phyloP scores from a whole-genome alignment of 1,140 invertebrate genomes.

The Drepana arcuata region DNA sequence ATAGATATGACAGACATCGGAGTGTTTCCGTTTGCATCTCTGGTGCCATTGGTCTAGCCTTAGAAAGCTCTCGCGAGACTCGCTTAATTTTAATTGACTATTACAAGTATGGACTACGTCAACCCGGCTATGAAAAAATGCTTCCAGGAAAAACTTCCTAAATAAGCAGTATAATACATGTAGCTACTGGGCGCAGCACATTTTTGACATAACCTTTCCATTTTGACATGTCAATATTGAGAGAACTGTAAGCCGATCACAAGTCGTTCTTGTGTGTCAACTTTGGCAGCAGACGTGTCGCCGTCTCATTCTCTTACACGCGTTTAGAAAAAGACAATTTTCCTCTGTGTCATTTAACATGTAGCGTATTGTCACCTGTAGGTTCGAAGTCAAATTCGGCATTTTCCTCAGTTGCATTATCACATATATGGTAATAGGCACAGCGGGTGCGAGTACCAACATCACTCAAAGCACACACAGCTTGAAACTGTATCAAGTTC shows the following conservation, averaged over 20 bases:
- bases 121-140: too few species aligned
- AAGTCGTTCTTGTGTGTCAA: constrained; percentile 9
- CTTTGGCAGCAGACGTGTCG: constrained; percentile 4
- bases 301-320: constrained; percentile 4
- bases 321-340: too few species aligned
- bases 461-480: constrained; percentile 25
- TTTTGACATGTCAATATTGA: constrained; percentile 33
- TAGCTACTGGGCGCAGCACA: constrained; percentile 26
- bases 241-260: constrained; percentile 11
- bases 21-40: too few species aligned
- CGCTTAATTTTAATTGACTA: too few species aligned
- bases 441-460: constrained; percentile 27
- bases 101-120: too few species aligned
- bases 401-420: constrained; percentile 35
- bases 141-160: too few species aligned
- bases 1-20: too few species aligned
- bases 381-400: constrained; percentile 41
- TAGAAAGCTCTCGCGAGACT: too few species aligned
- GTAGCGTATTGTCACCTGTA: constrained; percentile 34
- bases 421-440: constrained; percentile 38
- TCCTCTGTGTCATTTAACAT: constrained; percentile 17
- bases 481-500: constrained; percentile 17
- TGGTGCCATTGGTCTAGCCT: too few species aligned
- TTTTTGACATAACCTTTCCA: constrained; percentile 40
- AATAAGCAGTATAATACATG: too few species aligned